Evolutionary conservation across 2,888 invertebrate species (phyloP), one percentile per base, ranked within the genome.

Genomic region (Agonum fuliginosum): DNA sequence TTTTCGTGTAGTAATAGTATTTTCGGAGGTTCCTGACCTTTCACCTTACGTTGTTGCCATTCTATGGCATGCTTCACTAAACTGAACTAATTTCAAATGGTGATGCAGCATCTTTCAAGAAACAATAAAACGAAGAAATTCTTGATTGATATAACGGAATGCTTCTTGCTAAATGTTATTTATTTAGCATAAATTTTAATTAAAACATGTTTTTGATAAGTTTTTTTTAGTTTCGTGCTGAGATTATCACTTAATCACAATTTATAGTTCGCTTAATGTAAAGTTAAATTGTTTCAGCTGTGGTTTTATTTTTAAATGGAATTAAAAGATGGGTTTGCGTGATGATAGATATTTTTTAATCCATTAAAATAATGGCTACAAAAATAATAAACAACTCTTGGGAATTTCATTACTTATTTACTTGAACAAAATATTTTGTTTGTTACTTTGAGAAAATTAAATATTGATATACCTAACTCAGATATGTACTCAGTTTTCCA

Each of bases 71-170:
- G 46, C 6, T 19, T 17, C 8, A n/a, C n/a, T n/a, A 12, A 46
- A 17, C 3, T 46, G 12, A 46, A 46, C 30, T 62, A 62, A 62
- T 62, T 27, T 30, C 30, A 17, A 10, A 6, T 17, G 30, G 17
- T 62, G 58, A 62, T 27, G 27, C 17, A 30, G 30, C 58, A 62
- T 30, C 30, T 62, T 62, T 62, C 8, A 37, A 17, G 12, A 17
- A 17, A 17, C 6, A 54, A 24, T 54, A 22, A 62, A 62, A 62
- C 14, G 58, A 62, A 17, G 58, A 62, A 62, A 14, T 30, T 17
- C 17, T 30, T 62, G 58, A 62, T 62, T 62, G 58, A 30, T 62
- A 62, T 62, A 62, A 62, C 58, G 58, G 58, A 27, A 30, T 30
- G 17, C 12, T 19, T 46, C 17, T 17, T 46, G 12, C 2, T 46